Percentiles rank a stretch among this genome's conserved stretches.
Conservation (phyloP, 2,888 invertebrate genomes). For the Eurois occulta region DNA sequence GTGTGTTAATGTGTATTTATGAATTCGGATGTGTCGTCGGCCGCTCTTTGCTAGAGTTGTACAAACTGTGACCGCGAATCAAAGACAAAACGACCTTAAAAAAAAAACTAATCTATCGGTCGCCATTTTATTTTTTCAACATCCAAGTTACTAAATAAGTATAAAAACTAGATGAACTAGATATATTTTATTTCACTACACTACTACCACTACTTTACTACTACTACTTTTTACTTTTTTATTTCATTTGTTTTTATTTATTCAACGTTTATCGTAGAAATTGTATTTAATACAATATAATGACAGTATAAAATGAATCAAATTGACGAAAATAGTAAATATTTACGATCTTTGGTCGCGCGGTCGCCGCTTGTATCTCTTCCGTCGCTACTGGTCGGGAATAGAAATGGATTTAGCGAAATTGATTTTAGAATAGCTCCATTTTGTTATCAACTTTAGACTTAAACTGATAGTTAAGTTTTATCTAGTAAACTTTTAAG, state of each 20-base stretch:
- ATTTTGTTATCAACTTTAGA: conserved; percentile 29
- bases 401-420: conserved; percentile 61
- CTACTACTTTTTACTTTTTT: no score
- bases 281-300: conserved; percentile 34
- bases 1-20: conserved; percentile 60
- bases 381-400: conserved; percentile 18
- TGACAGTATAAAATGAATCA: conserved; percentile 2
- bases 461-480: neutral
- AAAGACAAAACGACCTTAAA: neutral
- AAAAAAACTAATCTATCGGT: neutral
- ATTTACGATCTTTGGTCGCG: conserved; percentile 1
- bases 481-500: conserved; percentile 4
- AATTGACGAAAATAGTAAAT: conserved; percentile 2
- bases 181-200: conserved; percentile 10
- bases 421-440: conserved; percentile 66
- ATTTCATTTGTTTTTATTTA: conserved; percentile 4
- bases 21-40: conserved; percentile 54
- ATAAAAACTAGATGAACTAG: conserved; percentile 28
- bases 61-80: conserved; percentile 33
- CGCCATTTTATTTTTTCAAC: neutral
- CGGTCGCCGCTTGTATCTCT: conserved; percentile 38
- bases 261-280: conserved; percentile 3
- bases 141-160: conserved; percentile 25
- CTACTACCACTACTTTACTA: no score
- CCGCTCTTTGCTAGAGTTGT: conserved; percentile 39